A percentile compares a stretch with the other conserved stretches of the same genome.
Conservation (phyloP, 2,113 vertebrate species). For the mouse (Mus musculus) region DNA sequence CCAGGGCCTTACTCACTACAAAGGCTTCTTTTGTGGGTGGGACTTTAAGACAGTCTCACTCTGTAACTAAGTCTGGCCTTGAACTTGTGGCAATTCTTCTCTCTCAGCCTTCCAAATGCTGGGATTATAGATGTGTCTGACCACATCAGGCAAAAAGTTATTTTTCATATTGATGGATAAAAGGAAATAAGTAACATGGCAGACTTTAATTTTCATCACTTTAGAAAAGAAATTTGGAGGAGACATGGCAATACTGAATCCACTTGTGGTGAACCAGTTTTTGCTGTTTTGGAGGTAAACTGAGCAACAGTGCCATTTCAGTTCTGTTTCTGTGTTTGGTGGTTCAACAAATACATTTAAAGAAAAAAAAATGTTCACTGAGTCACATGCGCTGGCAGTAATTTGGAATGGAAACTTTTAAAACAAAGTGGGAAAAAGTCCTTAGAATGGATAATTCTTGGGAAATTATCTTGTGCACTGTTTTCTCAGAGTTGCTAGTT, state of each 20-base stretch:
- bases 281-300: not conserved
- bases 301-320: not conserved
- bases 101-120: not conserved
- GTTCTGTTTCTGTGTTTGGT: conserved; percentile 46
- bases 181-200: not conserved
- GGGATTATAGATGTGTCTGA: not conserved
- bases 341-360: not conserved
- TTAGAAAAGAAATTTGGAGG: conserved; percentile 28
- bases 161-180: conserved; percentile 16
- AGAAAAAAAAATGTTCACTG: conserved; percentile 11
- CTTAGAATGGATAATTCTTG: conserved; percentile 17
- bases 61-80: not conserved
- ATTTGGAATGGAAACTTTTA: conserved; percentile 57
- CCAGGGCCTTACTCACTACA: not conserved
- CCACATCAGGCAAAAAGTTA: not conserved
- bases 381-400: not conserved
- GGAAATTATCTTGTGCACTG: not conserved
- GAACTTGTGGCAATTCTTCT: not conserved
- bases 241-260: not conserved
- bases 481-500: conserved; percentile 37
- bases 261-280: not conserved
- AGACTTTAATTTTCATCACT: conserved; percentile 28
- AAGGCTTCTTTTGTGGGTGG: not conserved
- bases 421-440: conserved; percentile 42
- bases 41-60: not conserved